Base-by-base conservation (phyloP, 2,888 invertebrate species). In the Cephus pygmeus region DNA sequence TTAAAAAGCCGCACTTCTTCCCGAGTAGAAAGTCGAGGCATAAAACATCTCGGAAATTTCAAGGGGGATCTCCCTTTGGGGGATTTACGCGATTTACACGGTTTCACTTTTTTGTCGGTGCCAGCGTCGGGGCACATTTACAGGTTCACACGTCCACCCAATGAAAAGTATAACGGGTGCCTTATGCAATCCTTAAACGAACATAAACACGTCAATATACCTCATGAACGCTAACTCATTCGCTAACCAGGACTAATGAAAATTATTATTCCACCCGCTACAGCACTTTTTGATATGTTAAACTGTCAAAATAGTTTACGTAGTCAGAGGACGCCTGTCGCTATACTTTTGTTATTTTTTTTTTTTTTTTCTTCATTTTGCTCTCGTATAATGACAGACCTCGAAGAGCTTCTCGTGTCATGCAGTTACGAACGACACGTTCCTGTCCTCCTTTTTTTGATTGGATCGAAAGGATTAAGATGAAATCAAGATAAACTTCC, bases 11-110 rank as follows among this genome's bases (percentile, higher is more conserved):
- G 73, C 78, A 75, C 35, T 40, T 69, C 56, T 56, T 56, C 56
- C 56, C 56, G 2, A 56, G 78, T 83, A 80, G 83, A 87, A 86
- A 87, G 84, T 80, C 73, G 73, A 73, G 83, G 79, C 79, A 81
- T 84, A 82, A 82, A 81, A 36, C 78, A 78, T 83, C 79, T 73
- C 69, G 73, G 75, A 80, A 81, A 82, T 84, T 85, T 77, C 76
- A 56, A 56, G 23, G 56, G 23, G 56, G 56, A 56, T 56, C 56
- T 56, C 56, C 56, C 56, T 56, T 56, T 74, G 71, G n/a, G 69
- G 76, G 78, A 68, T 69, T 78, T 79, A 36, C 77, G 77, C 77
- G 73, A 78, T 79, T 77, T 34, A 35, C 34, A 12, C 75, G 75
- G 36, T 78, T 73, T 69, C 75, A 36, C 35, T 75, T 76, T 75